These are phyloP conservation scores for Clarias pachynema DNA, from an alignment of 2,797 vertebrate genomes.

Conservation along the genomic window DNA sequence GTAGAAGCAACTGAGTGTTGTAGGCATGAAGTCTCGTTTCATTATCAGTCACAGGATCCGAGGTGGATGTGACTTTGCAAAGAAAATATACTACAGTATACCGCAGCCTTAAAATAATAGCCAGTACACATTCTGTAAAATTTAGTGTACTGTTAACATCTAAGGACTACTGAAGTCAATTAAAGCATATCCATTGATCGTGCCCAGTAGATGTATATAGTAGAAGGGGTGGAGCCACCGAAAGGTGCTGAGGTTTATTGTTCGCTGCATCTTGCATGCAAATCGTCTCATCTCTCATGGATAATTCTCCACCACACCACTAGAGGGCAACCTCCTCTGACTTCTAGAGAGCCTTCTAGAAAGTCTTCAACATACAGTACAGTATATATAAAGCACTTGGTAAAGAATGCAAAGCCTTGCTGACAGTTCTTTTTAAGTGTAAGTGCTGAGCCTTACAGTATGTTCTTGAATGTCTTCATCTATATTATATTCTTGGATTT, in stretches of 20 bases:
- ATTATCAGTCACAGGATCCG: not conserved
- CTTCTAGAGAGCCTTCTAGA: not conserved
- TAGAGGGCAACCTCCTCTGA: not conserved
- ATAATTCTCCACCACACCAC: slow-evolving; percentile 10
- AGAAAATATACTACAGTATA: not conserved
- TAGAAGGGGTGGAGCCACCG: not conserved
- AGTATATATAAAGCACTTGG: not conserved
- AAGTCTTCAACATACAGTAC: not conserved
- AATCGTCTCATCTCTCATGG: not conserved
- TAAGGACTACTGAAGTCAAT: not conserved
- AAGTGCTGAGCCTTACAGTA: not conserved
- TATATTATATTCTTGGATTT: not conserved
- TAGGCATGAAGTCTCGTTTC: not conserved
- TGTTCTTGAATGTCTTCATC: not conserved
- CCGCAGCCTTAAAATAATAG: too few relatives aligned
- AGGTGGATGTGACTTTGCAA: not conserved
- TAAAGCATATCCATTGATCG: not conserved
- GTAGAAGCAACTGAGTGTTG: not conserved
- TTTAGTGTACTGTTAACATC: not conserved
- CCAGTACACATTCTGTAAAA: not conserved
- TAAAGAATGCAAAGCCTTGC: too few relatives aligned
- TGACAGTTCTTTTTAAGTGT: not conserved
- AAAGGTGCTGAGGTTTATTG: not conserved
- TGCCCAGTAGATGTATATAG: not conserved
- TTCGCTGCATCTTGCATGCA: not conserved